phyloP scores from a whole-genome alignment of 53 echinoderm and acorn worm species.

The Holothuria scabra region DNA sequence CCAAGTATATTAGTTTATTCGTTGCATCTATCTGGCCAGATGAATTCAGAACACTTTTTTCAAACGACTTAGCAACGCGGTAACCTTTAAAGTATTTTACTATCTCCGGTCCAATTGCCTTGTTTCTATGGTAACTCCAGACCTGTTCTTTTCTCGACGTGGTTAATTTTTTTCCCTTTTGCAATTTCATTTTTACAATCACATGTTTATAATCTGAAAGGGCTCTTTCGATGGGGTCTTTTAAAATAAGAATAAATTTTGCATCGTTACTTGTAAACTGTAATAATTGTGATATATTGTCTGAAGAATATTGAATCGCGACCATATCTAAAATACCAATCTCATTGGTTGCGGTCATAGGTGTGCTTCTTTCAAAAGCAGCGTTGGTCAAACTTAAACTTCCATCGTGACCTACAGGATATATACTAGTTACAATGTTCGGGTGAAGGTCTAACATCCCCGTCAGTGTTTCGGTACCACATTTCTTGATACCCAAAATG shows the following conservation, averaged over 20 bases:
- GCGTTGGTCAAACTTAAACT: background rate
- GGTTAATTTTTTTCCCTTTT: background rate
- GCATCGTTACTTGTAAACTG: background rate
- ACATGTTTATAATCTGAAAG: constrained; percentile 37
- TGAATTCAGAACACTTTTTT: constrained; percentile 27
- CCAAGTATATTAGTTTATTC: constrained; percentile 9
- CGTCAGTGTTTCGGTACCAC: constrained; percentile 32
- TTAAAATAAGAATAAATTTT: constrained; percentile 34
- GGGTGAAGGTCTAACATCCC: constrained; percentile 39
- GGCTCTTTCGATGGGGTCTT: constrained; percentile 23
- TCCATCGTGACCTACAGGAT: constrained; percentile 8
- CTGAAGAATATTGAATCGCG: constrained; percentile 3
- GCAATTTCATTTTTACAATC: background rate
- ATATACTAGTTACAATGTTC: constrained; percentile 19
- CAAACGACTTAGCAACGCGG: constrained; percentile 13
- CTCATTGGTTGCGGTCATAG: background rate
- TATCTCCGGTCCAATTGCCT: background rate
- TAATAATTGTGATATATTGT: constrained; percentile 13
- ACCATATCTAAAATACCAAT: constrained; percentile 24
- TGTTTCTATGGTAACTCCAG: background rate
- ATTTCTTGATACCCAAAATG: constrained; percentile 39
- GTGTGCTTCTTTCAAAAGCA: background rate
- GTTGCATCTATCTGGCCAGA: constrained; percentile 19
- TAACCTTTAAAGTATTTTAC: constrained; percentile 30
- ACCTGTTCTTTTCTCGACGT: background rate